Evolutionary conservation across 2,113 vertebrate species (phyloP).

Genomic region (Anarhynchus alexandrinus): DNA sequence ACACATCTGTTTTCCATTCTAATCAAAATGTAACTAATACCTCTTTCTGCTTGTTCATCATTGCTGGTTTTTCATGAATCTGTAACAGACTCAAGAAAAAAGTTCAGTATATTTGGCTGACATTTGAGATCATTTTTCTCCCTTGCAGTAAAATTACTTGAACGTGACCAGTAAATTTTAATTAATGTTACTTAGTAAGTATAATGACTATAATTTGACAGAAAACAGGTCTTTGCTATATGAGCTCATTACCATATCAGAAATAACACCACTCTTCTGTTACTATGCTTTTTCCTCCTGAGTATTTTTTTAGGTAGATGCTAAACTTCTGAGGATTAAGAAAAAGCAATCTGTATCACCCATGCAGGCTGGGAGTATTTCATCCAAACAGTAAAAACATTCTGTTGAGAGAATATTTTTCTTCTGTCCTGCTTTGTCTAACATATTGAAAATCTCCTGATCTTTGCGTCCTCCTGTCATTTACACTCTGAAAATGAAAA

Average conservation of each 20-base stretch:
- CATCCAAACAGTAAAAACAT: not conserved
- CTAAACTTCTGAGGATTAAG: not conserved
- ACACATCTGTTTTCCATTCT: constrained; percentile 81
- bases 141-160: not conserved
- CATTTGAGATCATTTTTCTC: not conserved
- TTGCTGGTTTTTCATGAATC: constrained; percentile 41
- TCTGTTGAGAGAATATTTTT: not conserved
- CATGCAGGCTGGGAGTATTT: not conserved
- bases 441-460: not conserved
- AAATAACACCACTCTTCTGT: not conserved
- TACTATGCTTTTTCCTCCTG: not conserved
- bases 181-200: not conserved
- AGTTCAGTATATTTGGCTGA: not conserved
- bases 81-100: not conserved
- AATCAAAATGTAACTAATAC: constrained; percentile 66
- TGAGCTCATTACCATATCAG: not conserved
- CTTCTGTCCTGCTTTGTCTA: not conserved
- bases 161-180: not conserved
- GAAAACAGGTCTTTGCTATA: not conserved
- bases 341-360: not conserved
- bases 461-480: not conserved
- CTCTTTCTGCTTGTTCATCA: constrained; percentile 64
- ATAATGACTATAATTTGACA: not conserved
- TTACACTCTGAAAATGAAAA: not conserved
- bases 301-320: not conserved